phyloP scores from a whole-genome alignment of 2,797 vertebrate genomes.

The Picus viridis region DNA sequence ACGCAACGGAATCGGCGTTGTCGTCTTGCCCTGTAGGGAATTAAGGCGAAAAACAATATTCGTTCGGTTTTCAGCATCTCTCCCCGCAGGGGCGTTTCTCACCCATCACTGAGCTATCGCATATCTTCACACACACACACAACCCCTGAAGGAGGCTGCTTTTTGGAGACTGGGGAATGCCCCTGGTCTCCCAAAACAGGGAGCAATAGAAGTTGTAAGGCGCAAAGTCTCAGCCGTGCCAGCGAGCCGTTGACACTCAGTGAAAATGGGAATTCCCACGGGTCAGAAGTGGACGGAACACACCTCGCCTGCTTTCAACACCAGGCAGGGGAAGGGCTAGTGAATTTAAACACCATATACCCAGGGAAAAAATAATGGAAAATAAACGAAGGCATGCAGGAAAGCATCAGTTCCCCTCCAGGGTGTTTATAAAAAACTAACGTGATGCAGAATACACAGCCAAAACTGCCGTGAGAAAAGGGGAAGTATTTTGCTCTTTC shows the following conservation, averaged over 20 bases:
- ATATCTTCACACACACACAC: not conserved
- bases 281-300: not conserved
- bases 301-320: not conserved
- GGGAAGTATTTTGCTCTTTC: not conserved
- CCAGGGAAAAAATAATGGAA: too few relatives aligned
- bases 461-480: not conserved
- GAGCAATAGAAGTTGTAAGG: not conserved
- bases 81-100: not conserved
- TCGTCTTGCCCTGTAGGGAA: not conserved
- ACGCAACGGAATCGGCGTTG: not conserved
- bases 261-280: not conserved
- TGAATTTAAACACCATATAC: not conserved
- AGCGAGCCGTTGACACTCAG: not conserved
- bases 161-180: not conserved
- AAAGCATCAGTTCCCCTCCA: not conserved
- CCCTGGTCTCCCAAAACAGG: not conserved
- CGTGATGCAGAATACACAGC: not conserved
- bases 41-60: not conserved
- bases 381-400: accelerated
- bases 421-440: not conserved
- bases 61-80: not conserved
- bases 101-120: accelerated
- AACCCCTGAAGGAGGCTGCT: not conserved
- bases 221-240: not conserved
- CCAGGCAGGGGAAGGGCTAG: not conserved